Evolutionary conservation across 2,797 vertebrate species (phyloP).

Genomic region (Clarias laeviceps): DNA sequence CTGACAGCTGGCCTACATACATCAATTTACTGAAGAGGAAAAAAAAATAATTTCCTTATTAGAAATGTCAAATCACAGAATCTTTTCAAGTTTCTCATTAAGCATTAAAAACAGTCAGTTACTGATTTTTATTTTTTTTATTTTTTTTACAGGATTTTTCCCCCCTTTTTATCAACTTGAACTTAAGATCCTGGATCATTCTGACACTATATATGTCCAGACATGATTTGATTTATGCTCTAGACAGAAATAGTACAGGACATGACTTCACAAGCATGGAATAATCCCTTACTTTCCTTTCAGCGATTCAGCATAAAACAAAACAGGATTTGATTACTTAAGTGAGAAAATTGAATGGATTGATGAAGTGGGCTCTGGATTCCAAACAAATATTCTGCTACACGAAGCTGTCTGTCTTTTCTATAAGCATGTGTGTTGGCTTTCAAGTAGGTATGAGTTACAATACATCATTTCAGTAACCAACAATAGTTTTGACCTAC

Average conservation of each 20-base stretch:
- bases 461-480: conserved; percentile 2
- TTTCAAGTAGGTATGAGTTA: background rate
- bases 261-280: conserved; percentile 11
- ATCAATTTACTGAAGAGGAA: background rate
- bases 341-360: background rate
- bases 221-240: conserved; percentile 6
- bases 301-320: background rate
- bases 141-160: background rate
- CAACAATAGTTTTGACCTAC: background rate
- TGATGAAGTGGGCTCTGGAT: conserved; percentile 18
- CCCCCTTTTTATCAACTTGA: background rate
- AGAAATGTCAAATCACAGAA: background rate
- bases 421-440: background rate
- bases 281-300: background rate
- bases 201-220: conserved; percentile 6
- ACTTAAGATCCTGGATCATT: background rate
- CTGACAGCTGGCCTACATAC: background rate
- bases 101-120: background rate
- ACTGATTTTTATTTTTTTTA: background rate
- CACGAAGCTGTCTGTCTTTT: background rate
- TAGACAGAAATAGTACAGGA: background rate
- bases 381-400: conserved; percentile 8
- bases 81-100: background rate
- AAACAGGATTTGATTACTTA: background rate
- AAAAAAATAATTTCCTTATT: background rate